A percentile compares a stretch with the other conserved stretches of the same genome.
Conservation (phyloP, 2,888 invertebrate species). For the Syrphus vitripennis region DNA sequence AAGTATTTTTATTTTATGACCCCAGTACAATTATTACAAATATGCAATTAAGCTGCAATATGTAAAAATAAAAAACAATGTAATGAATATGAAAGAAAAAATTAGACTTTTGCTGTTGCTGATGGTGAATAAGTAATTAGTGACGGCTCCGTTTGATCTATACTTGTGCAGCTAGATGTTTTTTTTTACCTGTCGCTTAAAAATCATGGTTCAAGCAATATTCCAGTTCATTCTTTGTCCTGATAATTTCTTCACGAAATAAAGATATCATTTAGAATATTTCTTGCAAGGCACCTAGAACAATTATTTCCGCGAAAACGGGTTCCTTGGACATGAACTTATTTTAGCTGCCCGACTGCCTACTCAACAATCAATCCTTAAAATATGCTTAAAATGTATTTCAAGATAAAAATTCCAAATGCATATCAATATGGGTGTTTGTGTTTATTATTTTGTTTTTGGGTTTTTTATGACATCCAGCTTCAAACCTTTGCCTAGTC, state of each 20-base stretch:
- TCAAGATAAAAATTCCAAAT: neutral
- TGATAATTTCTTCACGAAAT: neutral
- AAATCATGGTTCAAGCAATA: slow-evolving; percentile 7
- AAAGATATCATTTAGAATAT: neutral
- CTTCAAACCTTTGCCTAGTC: neutral
- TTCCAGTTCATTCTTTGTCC: neutral
- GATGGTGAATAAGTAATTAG: neutral
- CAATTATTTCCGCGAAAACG: slow-evolving; percentile 51
- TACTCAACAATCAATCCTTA: neutral
- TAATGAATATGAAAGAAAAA: neutral
- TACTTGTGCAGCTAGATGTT: neutral
- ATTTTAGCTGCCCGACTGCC: neutral
- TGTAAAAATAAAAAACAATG: neutral
- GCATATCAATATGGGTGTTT: neutral
- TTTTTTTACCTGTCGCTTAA: slow-evolving; percentile 45
- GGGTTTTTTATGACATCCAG: slow-evolving; percentile 11
- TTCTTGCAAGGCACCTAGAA: neutral
- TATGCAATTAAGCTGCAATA: neutral
- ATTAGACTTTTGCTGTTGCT: neutral
- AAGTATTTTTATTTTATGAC: neutral
- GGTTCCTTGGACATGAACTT: neutral
- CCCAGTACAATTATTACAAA: neutral
- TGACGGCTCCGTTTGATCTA: slow-evolving; percentile 24
- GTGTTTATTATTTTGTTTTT: slow-evolving; percentile 36
- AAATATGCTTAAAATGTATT: neutral